Percentiles rank a stretch among this genome's conserved stretches.
These are phyloP conservation scores for Odontocolon sp. DNA, from an alignment of 2,888 invertebrate genomes.

Conservation along the genomic window DNA sequence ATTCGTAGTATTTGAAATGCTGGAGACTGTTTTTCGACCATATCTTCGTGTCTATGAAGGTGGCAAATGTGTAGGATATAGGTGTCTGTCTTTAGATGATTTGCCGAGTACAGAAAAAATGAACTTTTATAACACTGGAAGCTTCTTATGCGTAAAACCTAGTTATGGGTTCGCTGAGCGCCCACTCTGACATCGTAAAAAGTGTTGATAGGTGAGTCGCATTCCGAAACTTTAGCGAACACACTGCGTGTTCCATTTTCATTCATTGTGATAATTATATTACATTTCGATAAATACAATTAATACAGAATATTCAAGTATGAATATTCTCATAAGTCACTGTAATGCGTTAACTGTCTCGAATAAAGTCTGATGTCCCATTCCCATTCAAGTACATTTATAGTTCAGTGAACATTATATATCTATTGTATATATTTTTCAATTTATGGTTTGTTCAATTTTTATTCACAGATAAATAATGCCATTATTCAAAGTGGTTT, in stretches of 20 bases:
- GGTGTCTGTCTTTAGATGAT: slow-evolving; percentile 25
- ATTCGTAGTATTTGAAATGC: slow-evolving; percentile 36
- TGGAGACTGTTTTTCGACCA: slow-evolving; percentile 33
- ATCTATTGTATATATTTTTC: too few relatives aligned
- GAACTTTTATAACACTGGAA: slow-evolving; percentile 32
- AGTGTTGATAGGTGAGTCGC: background rate
- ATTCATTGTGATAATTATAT: background rate
- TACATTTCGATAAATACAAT: background rate
- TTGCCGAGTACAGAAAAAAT: slow-evolving; percentile 47
- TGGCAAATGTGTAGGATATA: slow-evolving; percentile 23
- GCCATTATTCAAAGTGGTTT: too few relatives aligned
- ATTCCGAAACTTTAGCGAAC: background rate
- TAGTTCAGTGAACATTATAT: too few relatives aligned
- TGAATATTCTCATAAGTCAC: background rate
- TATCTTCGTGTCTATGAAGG: slow-evolving; percentile 38
- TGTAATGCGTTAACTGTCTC: background rate
- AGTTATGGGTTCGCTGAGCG: slow-evolving; percentile 37
- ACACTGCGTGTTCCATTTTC: background rate
- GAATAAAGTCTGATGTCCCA: background rate
- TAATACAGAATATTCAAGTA: background rate
- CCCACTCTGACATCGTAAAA: background rate
- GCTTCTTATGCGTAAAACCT: slow-evolving; percentile 45
- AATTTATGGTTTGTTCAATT: too few relatives aligned
- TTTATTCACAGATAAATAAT: too few relatives aligned
- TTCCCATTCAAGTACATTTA: background rate